Evolutionary conservation across 2,113 vertebrate genomes (phyloP).

Genomic region (Puffinus mauretanicus): DNA sequence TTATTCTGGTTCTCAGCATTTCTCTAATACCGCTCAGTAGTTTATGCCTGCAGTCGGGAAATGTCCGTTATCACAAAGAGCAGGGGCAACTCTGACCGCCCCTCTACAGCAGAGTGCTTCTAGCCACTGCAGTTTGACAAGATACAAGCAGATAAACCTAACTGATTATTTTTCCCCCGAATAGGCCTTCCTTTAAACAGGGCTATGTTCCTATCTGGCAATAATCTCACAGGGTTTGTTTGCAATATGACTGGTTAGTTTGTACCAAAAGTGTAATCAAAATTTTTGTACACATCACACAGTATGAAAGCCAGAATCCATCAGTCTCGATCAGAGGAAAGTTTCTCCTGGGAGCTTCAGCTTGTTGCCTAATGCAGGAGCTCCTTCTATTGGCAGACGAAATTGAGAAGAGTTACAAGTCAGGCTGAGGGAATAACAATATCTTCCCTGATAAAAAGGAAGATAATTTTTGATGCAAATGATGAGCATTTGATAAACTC

Average conservation of each 20-base stretch:
- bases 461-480: neutral
- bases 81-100: neutral
- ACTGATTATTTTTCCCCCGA: too few relatives aligned
- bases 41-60: neutral
- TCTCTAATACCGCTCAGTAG: neutral
- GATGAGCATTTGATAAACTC: neutral
- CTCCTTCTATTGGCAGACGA: conserved; percentile 44
- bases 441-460: neutral
- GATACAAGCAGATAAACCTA: neutral
- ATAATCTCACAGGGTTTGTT: neutral
- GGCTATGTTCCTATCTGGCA: neutral
- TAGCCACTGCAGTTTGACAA: neutral
- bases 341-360: neutral
- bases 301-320: neutral
- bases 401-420: neutral
- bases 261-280: conserved; percentile 13
- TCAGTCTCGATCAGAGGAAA: neutral
- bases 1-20: neutral
- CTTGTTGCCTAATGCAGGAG: conserved; percentile 29
- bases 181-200: neutral
- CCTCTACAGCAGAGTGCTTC: neutral
- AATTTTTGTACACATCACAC: neutral
- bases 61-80: neutral
- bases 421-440: neutral
- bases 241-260: neutral